Conservation (phyloP, 2,113 vertebrate species). For the Indri indri region DNA sequence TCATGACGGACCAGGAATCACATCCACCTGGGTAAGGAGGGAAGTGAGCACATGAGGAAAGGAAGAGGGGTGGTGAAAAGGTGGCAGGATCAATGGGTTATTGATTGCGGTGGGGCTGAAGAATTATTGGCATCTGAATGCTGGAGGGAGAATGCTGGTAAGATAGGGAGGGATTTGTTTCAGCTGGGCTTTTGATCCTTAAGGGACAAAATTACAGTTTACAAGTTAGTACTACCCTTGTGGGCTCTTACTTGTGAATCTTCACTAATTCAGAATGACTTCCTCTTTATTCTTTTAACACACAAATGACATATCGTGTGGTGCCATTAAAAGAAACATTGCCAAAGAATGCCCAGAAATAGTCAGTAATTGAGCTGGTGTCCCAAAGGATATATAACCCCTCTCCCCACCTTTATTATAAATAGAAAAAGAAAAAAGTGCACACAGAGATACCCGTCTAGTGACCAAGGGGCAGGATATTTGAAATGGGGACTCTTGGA, state of each 20-base stretch:
- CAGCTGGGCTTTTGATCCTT: slow-evolving; percentile 24
- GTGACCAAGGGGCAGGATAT: not conserved
- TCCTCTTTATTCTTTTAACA: slow-evolving; percentile 37
- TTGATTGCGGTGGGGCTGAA: not conserved
- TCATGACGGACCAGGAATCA: not conserved
- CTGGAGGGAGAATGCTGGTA: not conserved
- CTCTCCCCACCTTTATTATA: not conserved
- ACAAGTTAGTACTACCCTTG: not conserved
- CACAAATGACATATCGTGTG: not conserved
- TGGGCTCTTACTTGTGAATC: slow-evolving; percentile 1
- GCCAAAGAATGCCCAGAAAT: slow-evolving; percentile 22
- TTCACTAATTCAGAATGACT: slow-evolving; percentile 31
- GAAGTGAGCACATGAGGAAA: not conserved
- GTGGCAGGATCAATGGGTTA: slow-evolving; percentile 18
- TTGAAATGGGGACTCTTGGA: slow-evolving; percentile 11
- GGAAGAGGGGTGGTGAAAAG: not conserved
- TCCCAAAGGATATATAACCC: not conserved
- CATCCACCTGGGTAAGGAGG: not conserved
- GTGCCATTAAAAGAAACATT: slow-evolving; percentile 40
- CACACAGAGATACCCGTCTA: not conserved
- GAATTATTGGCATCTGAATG: slow-evolving; percentile 41
- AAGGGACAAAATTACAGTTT: slow-evolving; percentile 12
- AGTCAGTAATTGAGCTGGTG: not conserved
- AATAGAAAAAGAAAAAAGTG: not conserved
- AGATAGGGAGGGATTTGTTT: slow-evolving; percentile 28